These are phyloP conservation scores for Podabrus alpinus DNA, from an alignment of 2,888 invertebrate species.

Conservation along the genomic window DNA sequence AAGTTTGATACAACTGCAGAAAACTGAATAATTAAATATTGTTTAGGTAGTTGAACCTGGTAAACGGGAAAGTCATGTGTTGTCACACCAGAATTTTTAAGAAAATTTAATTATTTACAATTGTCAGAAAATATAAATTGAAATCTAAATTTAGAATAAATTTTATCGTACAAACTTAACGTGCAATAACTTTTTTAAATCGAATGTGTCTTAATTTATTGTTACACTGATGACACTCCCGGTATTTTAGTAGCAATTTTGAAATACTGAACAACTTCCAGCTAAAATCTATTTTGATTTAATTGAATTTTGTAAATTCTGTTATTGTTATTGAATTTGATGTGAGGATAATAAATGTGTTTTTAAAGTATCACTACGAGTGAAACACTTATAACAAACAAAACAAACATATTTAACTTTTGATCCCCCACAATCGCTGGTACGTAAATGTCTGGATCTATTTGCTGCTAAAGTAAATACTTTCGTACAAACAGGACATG, in stretches of 20 bases:
- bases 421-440: conserved; percentile 10
- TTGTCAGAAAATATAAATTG: too few species aligned
- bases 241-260: neutral
- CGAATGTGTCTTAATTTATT: too few species aligned
- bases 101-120: too few species aligned
- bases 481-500: conserved; percentile 12
- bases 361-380: conserved; percentile 14
- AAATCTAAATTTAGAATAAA: too few species aligned
- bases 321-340: neutral
- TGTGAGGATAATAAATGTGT: neutral
- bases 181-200: too few species aligned
- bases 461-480: conserved; percentile 14
- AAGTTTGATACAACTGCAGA: too few species aligned
- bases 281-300: neutral
- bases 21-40: too few species aligned
- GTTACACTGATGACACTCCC: too few species aligned
- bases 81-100: too few species aligned
- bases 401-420: conserved; percentile 8
- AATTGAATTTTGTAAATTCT: neutral
- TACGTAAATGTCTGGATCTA: conserved; percentile 12
- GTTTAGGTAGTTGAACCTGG: too few species aligned
- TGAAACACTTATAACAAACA: conserved; percentile 6
- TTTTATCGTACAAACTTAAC: too few species aligned
- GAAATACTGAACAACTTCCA: neutral
- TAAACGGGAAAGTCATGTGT: too few species aligned